These are phyloP conservation scores for Neoitamus cyanurus DNA, from an alignment of 2,888 invertebrate species.

Conservation along the genomic window DNA sequence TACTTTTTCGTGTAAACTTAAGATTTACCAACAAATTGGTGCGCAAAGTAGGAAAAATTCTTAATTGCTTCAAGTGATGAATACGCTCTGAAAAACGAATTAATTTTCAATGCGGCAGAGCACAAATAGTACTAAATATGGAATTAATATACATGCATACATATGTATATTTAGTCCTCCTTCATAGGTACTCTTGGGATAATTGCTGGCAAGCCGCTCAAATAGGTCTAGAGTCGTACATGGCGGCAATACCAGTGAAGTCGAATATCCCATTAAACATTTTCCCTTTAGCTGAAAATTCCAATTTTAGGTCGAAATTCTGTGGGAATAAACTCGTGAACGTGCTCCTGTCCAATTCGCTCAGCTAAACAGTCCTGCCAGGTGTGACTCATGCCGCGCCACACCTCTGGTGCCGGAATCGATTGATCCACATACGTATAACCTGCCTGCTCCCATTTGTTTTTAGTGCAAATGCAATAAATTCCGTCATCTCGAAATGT, in stretches of 20 bases:
- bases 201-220: not conserved
- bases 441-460: not conserved
- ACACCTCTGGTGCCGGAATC: not conserved
- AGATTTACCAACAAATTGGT: too few species aligned
- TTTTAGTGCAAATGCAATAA: not conserved
- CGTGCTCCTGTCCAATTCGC: not conserved
- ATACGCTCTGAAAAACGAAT: not conserved
- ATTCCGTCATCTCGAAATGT: not conserved
- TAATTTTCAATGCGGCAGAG: not conserved
- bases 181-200: not conserved
- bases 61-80: not conserved
- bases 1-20: too few species aligned
- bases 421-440: not conserved
- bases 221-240: too few species aligned
- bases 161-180: not conserved
- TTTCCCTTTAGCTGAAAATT: not conserved
- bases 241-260: not conserved
- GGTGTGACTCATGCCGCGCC: not conserved
- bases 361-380: not conserved
- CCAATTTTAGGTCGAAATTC: not conserved
- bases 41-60: not conserved
- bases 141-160: too few species aligned
- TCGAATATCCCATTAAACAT: not conserved
- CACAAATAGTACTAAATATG: not conserved
- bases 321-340: not conserved